Conservation (phyloP, 2,113 vertebrate species). For the Sturnira hondurensis region DNA sequence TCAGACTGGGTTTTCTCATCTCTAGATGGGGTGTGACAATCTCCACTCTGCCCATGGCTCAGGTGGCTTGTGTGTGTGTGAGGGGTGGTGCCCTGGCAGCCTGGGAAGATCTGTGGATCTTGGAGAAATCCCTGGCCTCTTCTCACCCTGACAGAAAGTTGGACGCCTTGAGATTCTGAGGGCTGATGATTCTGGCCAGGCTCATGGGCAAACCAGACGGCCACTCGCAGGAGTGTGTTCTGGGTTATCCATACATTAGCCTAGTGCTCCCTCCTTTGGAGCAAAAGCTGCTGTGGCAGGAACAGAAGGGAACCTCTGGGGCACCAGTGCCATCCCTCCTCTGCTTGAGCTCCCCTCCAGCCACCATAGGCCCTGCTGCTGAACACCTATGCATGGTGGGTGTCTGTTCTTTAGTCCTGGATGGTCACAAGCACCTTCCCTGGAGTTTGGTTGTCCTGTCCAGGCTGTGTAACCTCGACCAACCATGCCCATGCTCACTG, state of each 20-base stretch:
- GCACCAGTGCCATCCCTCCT: neutral
- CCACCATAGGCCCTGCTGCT: neutral
- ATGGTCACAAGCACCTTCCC: neutral
- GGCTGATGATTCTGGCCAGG: neutral
- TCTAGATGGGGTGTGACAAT: neutral
- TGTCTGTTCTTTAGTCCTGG: neutral
- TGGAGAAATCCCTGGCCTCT: neutral
- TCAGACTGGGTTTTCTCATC: neutral
- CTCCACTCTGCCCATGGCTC: neutral
- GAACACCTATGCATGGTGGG: neutral
- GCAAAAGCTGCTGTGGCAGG: neutral
- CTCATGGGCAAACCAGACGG: neutral
- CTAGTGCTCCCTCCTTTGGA: neutral
- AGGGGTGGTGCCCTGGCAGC: neutral
- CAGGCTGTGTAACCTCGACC: neutral
- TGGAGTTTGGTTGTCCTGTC: neutral
- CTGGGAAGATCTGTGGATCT: neutral
- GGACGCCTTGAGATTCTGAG: neutral
- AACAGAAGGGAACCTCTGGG: neutral
- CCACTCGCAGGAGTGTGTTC: neutral
- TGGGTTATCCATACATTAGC: neutral
- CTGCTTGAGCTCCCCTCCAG: fast-evolving
- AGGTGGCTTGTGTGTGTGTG: neutral
- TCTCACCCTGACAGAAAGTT: neutral
- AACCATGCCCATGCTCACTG: neutral